Conservation (phyloP, 2,888 invertebrate genomes). For the Seira musarum region DNA sequence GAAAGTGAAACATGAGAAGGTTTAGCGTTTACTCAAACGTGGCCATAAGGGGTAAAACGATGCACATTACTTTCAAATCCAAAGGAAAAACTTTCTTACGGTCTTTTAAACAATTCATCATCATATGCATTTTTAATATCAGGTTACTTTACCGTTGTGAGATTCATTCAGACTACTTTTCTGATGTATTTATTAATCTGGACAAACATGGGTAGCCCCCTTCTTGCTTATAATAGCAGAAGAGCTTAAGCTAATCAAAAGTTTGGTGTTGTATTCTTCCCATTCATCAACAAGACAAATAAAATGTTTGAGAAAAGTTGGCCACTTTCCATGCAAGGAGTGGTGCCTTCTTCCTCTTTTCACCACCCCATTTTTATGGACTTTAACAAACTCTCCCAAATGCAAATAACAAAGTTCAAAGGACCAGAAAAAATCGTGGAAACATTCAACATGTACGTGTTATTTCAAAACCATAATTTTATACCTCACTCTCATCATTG, state of each 20-base stretch:
- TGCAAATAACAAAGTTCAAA: slow-evolving; percentile 13
- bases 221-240: neutral
- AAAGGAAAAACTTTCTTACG: no score
- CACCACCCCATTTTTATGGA: neutral
- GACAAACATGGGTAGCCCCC: slow-evolving; percentile 6
- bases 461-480: no score
- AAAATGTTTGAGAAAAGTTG: slow-evolving; percentile 12
- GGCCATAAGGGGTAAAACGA: no score
- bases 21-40: no score
- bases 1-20: no score
- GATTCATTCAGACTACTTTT: neutral
- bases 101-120: no score
- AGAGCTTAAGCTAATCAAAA: slow-evolving; percentile 6
- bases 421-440: neutral
- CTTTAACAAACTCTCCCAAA: neutral
- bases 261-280: neutral
- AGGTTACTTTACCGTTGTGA: no score
- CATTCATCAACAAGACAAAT: slow-evolving; percentile 11
- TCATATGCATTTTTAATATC: no score
- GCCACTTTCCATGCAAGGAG: neutral
- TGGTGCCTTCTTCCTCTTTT: neutral
- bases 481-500: no score
- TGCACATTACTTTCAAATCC: no score
- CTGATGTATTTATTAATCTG: slow-evolving; percentile 21
- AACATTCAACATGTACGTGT: no score